Evolutionary conservation across 2,797 vertebrate genomes (phyloP), one percentile per base, ranked within the genome.

Genomic region (Dipus sagitta): DNA sequence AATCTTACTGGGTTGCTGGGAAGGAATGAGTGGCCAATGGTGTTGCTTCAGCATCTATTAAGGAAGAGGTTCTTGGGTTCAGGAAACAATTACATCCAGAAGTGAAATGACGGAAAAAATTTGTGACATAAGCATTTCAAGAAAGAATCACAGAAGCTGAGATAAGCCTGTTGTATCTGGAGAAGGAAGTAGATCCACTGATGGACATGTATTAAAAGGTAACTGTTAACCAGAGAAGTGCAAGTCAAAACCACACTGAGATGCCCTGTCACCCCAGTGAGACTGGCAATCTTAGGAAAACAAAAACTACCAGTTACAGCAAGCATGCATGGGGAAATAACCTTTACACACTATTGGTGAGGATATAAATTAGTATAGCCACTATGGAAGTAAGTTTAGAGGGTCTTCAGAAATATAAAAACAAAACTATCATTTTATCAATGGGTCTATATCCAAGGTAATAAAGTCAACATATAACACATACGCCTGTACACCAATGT

Each of bases 1-100:
- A 79, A 34, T 23, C 47, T 3, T 4, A 7, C 0, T 6, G 1
- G 72, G 5, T 2, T 58, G 24, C 11, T 28, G 4, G 30, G 15
- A 13, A 80, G 6, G 12, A 32, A 17, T 32, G 24, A 54, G 14
- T 60, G 72, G 6, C 6, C 34, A 70, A 24, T 6, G n/a, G 12
- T 34, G 2, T 71, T 13, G 2, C 81, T 47, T 47, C 30, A 34
- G 4, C 11, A 26, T 71, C 4, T 14, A 3, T n/a, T 26, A 58
- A 6, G 12, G 24, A 89, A 12, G 4, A 6, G 15, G 10, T 21
- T 30, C 32, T 32, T 28, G 26, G 26, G 7, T 64, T 83, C 5
- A 14, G 9, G 60, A 38, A 32, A 17, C 14, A 17, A 60, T 32
- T 28, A 21, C 13, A 32, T 21, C 28, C 30, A 38, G 26, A 65